phyloP scores from a whole-genome alignment of 2,888 invertebrate species.

The Nesidiocoris tenuis region DNA sequence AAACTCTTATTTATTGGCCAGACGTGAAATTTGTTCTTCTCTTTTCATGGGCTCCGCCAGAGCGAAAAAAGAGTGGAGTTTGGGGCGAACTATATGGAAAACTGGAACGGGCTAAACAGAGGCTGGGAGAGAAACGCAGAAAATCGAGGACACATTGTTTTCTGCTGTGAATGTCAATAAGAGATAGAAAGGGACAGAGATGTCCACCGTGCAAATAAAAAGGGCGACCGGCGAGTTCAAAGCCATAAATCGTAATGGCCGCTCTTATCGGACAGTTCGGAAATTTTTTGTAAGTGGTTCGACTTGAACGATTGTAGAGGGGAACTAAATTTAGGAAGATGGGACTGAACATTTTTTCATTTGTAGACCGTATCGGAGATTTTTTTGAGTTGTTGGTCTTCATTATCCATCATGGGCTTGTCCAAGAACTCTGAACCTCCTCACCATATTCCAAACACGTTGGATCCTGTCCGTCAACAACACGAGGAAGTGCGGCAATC shows the following conservation, averaged over 20 bases:
- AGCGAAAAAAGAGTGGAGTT: background rate
- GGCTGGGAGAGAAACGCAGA: background rate
- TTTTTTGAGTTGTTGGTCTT: too few relatives aligned
- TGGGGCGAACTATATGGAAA: background rate
- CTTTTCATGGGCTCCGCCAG: background rate
- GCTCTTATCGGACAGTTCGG: background rate
- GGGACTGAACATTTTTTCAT: too few relatives aligned
- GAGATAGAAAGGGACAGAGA: background rate
- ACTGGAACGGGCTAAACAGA: background rate
- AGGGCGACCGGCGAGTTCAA: background rate
- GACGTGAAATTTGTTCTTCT: background rate
- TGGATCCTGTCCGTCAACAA: too few relatives aligned
- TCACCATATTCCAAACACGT: too few relatives aligned
- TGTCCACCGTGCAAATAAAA: slow-evolving; percentile 21
- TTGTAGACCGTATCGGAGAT: too few relatives aligned
- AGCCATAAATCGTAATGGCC: background rate
- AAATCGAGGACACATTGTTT: slow-evolving; percentile 1
- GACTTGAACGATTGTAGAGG: too few relatives aligned
- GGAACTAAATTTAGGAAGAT: too few relatives aligned
- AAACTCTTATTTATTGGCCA: background rate
- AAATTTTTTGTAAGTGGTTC: background rate
- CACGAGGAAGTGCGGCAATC: too few relatives aligned
- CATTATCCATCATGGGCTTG: too few relatives aligned
- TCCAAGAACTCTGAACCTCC: too few relatives aligned
- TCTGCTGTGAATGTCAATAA: slow-evolving; percentile 35